Conservation (phyloP, 2,797 vertebrate genomes). For the Gambelia wislizenii region DNA sequence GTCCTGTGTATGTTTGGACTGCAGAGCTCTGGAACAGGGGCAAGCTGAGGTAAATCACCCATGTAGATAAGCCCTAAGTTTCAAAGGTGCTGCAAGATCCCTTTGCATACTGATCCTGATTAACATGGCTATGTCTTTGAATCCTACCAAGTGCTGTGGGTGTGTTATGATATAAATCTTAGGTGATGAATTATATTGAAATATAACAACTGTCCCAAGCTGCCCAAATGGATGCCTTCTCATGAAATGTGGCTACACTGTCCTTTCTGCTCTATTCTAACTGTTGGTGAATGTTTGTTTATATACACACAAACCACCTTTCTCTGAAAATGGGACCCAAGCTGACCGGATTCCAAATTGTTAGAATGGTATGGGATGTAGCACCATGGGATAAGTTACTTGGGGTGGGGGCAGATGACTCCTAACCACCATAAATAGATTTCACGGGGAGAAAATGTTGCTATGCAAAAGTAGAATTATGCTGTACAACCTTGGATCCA, state of each 20-base stretch:
- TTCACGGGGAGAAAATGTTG: neutral
- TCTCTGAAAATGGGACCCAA: no score
- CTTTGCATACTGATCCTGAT: no score
- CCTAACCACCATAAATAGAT: neutral
- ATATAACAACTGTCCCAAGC: neutral
- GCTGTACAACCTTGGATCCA: neutral
- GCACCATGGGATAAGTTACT: neutral
- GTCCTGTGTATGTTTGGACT: no score
- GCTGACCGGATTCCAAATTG: no score
- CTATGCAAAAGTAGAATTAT: neutral
- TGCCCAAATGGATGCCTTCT: neutral
- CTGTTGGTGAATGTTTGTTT: neutral
- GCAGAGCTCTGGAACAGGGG: no score
- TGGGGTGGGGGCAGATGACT: neutral
- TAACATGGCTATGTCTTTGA: no score
- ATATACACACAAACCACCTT: no score
- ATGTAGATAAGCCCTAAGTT: no score
- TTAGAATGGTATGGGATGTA: neutral
- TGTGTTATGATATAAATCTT: neutral
- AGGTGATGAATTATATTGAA: neutral
- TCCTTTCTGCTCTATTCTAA: neutral
- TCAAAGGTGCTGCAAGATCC: no score
- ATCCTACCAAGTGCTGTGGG: no score
- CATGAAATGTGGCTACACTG: neutral
- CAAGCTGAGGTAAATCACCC: no score